Conservation (phyloP, 2,113 vertebrate species). For the Penelope pileata region DNA sequence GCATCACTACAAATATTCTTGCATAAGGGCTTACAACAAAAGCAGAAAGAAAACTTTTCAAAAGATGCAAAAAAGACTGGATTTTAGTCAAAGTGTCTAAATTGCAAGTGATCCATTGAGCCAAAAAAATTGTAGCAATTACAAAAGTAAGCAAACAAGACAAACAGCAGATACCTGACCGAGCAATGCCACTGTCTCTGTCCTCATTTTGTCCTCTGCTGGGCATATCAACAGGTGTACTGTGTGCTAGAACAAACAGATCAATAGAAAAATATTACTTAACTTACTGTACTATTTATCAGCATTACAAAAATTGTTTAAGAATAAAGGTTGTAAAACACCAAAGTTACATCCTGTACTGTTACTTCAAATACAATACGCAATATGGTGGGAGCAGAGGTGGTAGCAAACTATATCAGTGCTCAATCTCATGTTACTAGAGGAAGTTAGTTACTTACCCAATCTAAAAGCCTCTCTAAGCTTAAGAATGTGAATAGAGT, state of each 20-base stretch:
- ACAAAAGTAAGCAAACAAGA: background rate
- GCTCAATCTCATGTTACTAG: background rate
- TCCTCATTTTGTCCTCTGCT: conserved; percentile 88
- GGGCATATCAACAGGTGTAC: conserved; percentile 91
- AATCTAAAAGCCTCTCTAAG: background rate
- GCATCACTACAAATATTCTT: background rate
- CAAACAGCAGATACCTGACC: conserved; percentile 82
- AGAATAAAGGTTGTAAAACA: conserved; percentile 16
- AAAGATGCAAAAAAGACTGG: background rate
- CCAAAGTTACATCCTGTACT: background rate
- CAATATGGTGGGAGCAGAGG: background rate
- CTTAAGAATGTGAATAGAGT: background rate
- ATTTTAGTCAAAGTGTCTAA: background rate
- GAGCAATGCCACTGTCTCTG: conserved; percentile 88
- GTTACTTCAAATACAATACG: background rate
- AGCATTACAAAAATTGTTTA: background rate
- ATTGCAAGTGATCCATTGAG: background rate
- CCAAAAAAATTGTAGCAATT: background rate
- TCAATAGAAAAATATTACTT: conserved; percentile 25
- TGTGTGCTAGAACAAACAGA: conserved; percentile 81
- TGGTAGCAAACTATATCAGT: background rate
- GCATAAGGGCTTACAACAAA: background rate
- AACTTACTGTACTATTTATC: background rate
- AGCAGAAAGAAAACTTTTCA: background rate
- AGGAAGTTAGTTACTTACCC: background rate